These are phyloP conservation scores for Phylloscopus whistleri DNA, from an alignment of 2,113 vertebrate species.

Conservation along the genomic window DNA sequence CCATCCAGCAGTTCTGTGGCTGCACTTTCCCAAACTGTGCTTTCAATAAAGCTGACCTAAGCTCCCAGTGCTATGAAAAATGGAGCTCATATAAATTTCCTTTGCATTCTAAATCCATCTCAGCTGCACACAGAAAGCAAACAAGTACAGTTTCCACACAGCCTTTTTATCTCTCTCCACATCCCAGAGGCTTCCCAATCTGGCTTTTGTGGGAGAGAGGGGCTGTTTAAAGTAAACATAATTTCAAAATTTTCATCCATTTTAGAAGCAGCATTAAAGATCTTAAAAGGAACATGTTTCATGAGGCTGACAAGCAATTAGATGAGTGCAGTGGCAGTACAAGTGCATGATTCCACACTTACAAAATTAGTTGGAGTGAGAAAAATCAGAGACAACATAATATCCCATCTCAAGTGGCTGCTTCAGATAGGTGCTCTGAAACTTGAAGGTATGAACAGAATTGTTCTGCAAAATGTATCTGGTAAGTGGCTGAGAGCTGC, in stretches of 20 bases:
- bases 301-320: neutral
- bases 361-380: neutral
- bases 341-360: neutral
- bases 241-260: conserved; percentile 34
- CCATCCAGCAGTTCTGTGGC: neutral
- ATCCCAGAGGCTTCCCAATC: neutral
- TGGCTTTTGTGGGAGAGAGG: neutral
- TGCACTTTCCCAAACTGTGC: neutral
- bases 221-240: conserved; percentile 38
- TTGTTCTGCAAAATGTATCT: neutral
- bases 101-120: neutral
- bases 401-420: neutral
- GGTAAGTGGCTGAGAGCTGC: neutral
- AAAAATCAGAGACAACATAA: neutral
- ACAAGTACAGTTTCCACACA: neutral
- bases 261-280: conserved; percentile 49
- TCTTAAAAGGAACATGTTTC: conserved; percentile 26
- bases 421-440: neutral
- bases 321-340: neutral
- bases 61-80: neutral
- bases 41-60: neutral
- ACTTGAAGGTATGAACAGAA: neutral
- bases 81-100: neutral
- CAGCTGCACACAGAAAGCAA: neutral
- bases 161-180: neutral